Percentiles rank a stretch among this genome's conserved stretches.
These are phyloP conservation scores for Lutraria rhynchaena DNA, from an alignment of 1,140 invertebrate genomes.

Conservation along the genomic window DNA sequence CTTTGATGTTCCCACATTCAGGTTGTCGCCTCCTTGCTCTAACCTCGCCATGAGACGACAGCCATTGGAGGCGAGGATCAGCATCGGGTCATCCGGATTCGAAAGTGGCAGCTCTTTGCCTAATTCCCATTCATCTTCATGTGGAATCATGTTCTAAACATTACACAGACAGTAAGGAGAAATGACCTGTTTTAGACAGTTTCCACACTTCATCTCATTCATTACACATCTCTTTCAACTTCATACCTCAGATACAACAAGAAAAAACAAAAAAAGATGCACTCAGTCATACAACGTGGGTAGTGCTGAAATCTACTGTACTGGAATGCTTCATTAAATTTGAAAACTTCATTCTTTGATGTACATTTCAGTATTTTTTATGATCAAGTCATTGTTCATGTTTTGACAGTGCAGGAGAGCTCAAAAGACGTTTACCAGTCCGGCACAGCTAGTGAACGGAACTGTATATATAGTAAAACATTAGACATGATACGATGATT, in stretches of 20 bases:
- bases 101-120: conserved; percentile 67
- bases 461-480: neutral
- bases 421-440: conserved; percentile 28
- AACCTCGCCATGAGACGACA: conserved; percentile 90
- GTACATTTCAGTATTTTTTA: conserved; percentile 22
- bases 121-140: conserved; percentile 66
- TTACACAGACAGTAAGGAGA: neutral
- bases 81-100: conserved; percentile 56
- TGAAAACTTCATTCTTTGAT: neutral
- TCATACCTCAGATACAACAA: conserved; percentile 16
- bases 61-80: conserved; percentile 53
- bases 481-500: neutral
- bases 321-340: neutral
- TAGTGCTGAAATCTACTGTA: neutral
- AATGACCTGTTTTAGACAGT: neutral
- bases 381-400: conserved; percentile 4
- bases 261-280: conserved; percentile 9
- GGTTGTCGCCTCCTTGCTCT: conserved; percentile 93
- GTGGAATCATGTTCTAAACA: conserved; percentile 62
- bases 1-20: conserved; percentile 84
- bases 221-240: conserved; percentile 43
- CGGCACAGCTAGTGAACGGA: conserved; percentile 57
- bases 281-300: neutral
- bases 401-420: neutral
- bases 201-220: conserved; percentile 21